These are phyloP conservation scores for Bruchidius siliquastri DNA, from an alignment of 2,888 invertebrate genomes.

Conservation along the genomic window DNA sequence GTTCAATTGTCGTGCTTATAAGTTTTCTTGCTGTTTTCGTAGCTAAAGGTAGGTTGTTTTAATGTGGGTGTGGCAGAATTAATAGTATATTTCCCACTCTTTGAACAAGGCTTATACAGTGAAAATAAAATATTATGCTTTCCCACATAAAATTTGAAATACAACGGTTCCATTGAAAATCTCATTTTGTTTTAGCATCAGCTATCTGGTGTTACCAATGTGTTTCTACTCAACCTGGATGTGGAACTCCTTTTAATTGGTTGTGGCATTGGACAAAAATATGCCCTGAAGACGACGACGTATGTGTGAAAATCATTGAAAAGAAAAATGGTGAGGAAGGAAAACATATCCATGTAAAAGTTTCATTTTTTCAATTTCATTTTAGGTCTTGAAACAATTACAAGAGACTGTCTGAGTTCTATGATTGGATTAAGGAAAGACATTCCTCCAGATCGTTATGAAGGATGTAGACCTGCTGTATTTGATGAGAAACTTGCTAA, in stretches of 20 bases:
- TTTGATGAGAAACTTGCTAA: constrained; percentile 74
- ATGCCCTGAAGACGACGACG: constrained; percentile 79
- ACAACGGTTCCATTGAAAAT: no score
- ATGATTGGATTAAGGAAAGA: constrained; percentile 74
- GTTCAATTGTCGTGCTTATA: neutral
- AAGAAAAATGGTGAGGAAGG: constrained; percentile 68
- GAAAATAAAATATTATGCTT: no score
- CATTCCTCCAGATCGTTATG: constrained; percentile 87
- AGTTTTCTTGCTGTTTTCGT: neutral
- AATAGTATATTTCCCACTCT: neutral
- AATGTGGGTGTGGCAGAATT: constrained; percentile 3
- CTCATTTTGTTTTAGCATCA: constrained; percentile 17
- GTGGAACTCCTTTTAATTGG: constrained; percentile 82
- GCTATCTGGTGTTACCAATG: constrained; percentile 86
- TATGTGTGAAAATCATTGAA: constrained; percentile 86
- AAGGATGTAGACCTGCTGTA: constrained; percentile 80
- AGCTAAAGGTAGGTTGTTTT: neutral
- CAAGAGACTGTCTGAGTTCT: constrained; percentile 79
- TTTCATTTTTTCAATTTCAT: constrained; percentile 3
- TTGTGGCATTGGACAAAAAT: constrained; percentile 68
- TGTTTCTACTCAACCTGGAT: constrained; percentile 84
- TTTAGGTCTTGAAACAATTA: constrained; percentile 72
- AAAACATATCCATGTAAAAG: no score
- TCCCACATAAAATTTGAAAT: no score
- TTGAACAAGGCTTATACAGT: neutral